Evolutionary conservation across 64 coral and sea anemone genomes (phyloP), one percentile per base, ranked within the genome.

Genomic region (Actinia equina): DNA sequence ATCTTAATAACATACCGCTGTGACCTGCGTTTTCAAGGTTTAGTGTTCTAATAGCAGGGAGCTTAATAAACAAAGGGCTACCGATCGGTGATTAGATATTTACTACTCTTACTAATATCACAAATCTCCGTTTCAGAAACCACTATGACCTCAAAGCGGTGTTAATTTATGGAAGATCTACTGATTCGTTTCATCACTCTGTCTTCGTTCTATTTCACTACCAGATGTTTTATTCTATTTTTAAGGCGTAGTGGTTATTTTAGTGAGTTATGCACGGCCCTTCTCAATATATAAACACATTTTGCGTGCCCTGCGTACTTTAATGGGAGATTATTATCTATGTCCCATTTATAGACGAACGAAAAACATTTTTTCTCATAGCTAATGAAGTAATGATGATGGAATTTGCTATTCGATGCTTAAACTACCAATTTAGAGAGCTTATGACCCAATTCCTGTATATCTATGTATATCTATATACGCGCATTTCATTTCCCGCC

Each of bases 1-100:
- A 37, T 30, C 11, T 74, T 74, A 41, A 74, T 41, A 74, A 74
- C n/a, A 41, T 3, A 25, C 69, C 69, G 27, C n/a, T 15, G 23
- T 74, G 69, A 74, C 69, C 69, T 17, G n/a, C 11, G 69, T 30
- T 14, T 74, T 74, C 26, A 74, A 26, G 69, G 12, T 74, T 74
- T 30, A 74, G 10, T 25, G 25, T 74, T 74, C n/a, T 74, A 74
- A 74, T 74, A 74, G 69, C 69, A 41, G 69, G 69, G 69, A 74
- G 69, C 69, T 74, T 74, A 30, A 41, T 12, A 74, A 74, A 30
- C 26, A 74, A 74, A 74, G 10, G 27, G 5, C 8, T 74, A 41
- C 69, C 69, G 69, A 74, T 14, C 3, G 69, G 7, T 74, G 25
- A 74, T 74, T 5, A 74, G 69, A 20, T 65, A 65, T 65, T 65